Conservation (phyloP, 2,113 vertebrate genomes). For the Heptranchias perlo region DNA sequence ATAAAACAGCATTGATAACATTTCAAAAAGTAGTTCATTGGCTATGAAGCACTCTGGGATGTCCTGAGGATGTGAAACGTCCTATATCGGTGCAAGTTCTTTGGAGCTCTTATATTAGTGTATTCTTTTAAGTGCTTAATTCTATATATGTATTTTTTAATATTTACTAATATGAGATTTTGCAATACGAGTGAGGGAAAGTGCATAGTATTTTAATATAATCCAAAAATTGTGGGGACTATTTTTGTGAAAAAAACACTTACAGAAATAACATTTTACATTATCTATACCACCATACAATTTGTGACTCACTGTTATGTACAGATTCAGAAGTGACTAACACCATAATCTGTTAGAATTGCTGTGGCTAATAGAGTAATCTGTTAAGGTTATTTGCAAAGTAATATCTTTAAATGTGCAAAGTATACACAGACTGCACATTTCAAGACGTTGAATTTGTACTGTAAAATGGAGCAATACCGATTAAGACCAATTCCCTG, state of each 20-base stretch:
- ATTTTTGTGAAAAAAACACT: not conserved
- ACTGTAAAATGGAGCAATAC: not conserved
- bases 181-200: not conserved
- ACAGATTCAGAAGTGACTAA: not conserved
- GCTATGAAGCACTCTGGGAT: not conserved
- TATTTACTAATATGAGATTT: not conserved
- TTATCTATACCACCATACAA: not conserved
- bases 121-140: not conserved
- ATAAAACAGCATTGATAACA: not conserved
- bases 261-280: not conserved
- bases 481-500: slow-evolving; percentile 6
- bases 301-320: not conserved
- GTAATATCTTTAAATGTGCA: not conserved
- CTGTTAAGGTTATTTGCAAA: slow-evolving; percentile 10
- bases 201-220: not conserved
- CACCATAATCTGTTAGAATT: not conserved
- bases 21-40: not conserved
- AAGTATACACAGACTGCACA: not conserved
- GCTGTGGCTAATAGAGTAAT: not conserved
- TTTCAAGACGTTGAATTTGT: not conserved
- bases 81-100: not conserved
- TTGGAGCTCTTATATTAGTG: not conserved
- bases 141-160: not conserved
- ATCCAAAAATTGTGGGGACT: not conserved
- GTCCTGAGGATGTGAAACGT: not conserved